phyloP scores from a whole-genome alignment of 2,113 vertebrate species.

The Tamias sibiricus region DNA sequence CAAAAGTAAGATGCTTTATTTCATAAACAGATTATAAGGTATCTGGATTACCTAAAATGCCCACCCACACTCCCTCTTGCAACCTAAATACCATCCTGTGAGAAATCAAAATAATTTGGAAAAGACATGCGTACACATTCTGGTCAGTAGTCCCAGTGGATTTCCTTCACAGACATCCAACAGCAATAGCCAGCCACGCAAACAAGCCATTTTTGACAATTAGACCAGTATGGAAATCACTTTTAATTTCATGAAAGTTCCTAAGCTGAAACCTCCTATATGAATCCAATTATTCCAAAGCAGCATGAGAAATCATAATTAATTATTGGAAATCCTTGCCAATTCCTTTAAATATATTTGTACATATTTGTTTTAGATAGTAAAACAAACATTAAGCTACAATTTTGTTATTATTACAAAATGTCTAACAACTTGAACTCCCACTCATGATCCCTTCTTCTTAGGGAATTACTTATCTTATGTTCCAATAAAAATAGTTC shows the following conservation, averaged over 20 bases:
- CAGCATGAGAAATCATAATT: background rate
- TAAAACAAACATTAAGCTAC: background rate
- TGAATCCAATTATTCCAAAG: background rate
- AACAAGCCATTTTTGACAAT: background rate
- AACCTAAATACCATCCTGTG: background rate
- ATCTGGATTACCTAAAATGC: background rate
- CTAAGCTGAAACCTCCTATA: fast-evolving
- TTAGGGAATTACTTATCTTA: background rate
- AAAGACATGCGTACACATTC: no score
- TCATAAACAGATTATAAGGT: background rate
- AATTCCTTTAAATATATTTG: background rate
- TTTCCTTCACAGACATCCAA: background rate
- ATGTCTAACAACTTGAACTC: background rate
- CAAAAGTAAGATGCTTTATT: background rate
- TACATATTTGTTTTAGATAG: background rate
- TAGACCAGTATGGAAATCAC: background rate
- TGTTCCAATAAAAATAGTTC: background rate
- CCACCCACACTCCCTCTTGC: background rate
- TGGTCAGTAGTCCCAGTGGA: background rate
- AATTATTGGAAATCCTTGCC: background rate
- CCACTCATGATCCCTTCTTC: background rate
- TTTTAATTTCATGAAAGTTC: background rate
- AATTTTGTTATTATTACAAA: background rate
- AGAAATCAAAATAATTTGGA: background rate
- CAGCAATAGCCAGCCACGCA: background rate